Evolutionary conservation across 2,888 invertebrate species (phyloP).

Genomic region (Sceliomorpha sp.): DNA sequence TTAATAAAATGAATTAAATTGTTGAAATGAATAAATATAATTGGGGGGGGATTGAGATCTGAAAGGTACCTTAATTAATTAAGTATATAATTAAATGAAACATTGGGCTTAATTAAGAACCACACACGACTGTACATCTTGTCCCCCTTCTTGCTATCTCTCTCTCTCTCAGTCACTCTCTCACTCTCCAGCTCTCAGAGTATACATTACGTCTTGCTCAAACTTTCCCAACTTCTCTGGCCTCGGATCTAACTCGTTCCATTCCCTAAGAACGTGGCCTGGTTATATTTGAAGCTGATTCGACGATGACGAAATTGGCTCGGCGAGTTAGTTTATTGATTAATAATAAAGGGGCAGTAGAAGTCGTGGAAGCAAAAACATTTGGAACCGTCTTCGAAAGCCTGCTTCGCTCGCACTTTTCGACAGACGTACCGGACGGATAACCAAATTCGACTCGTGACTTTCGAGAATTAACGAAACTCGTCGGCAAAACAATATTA

Average conservation of each 20-base stretch:
- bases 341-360: conserved; percentile 32
- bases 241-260: conserved; percentile 31
- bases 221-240: conserved; percentile 39
- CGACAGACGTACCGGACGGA: conserved; percentile 32
- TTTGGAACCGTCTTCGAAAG: conserved; percentile 37
- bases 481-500: conserved; percentile 34
- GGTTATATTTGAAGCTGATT: conserved; percentile 40
- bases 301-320: conserved; percentile 42
- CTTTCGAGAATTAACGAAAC: conserved; percentile 42
- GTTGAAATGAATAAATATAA: too few relatives aligned
- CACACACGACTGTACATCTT: too few relatives aligned
- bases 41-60: too few relatives aligned
- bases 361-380: conserved; percentile 18
- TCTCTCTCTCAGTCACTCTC: background rate
- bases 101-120: too few relatives aligned
- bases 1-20: too few relatives aligned
- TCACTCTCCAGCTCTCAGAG: background rate
- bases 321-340: conserved; percentile 46
- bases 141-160: too few relatives aligned
- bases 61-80: too few relatives aligned
- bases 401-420: conserved; percentile 25
- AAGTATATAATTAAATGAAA: too few relatives aligned
- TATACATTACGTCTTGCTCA: conserved; percentile 33
- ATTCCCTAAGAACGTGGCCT: conserved; percentile 37
- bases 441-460: conserved; percentile 31